phyloP scores from a whole-genome alignment of 2,797 vertebrate species.

The Spea hammondii region DNA sequence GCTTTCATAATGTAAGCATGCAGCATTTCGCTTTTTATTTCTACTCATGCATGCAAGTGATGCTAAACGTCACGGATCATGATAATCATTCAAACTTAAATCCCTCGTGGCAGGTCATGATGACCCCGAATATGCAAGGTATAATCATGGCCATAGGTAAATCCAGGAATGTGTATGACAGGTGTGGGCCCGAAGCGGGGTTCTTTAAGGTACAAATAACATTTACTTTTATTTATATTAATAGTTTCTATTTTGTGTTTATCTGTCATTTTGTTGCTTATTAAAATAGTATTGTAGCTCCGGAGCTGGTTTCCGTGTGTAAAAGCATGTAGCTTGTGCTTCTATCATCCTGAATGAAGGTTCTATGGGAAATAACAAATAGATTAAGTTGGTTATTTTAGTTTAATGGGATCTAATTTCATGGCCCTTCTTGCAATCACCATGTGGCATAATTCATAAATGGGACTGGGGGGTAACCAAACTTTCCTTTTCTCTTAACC shows the following conservation, averaged over 20 bases:
- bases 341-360: background rate
- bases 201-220: constrained; percentile 95
- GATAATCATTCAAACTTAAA: constrained; percentile 69
- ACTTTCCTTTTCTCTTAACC: too few relatives aligned
- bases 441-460: too few relatives aligned
- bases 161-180: constrained; percentile 95
- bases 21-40: constrained; percentile 48
- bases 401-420: too few relatives aligned
- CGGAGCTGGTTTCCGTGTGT: constrained; percentile 15
- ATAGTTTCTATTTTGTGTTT: constrained; percentile 53
- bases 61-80: constrained; percentile 55
- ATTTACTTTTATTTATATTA: constrained; percentile 55
- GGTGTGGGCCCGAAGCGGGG: constrained; percentile 94
- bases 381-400: too few relatives aligned
- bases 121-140: constrained; percentile 99
- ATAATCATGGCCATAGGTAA: constrained; percentile 99
- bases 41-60: constrained; percentile 63
- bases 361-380: too few relatives aligned
- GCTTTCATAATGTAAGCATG: constrained; percentile 58
- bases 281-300: constrained; percentile 16
- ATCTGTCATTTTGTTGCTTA: constrained; percentile 25
- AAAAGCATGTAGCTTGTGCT: constrained; percentile 8
- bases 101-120: constrained; percentile 90
- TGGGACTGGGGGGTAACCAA: too few relatives aligned
- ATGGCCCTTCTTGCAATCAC: too few relatives aligned